Conservation (phyloP, 2,113 vertebrate genomes). For the Carassius auratus region DNA sequence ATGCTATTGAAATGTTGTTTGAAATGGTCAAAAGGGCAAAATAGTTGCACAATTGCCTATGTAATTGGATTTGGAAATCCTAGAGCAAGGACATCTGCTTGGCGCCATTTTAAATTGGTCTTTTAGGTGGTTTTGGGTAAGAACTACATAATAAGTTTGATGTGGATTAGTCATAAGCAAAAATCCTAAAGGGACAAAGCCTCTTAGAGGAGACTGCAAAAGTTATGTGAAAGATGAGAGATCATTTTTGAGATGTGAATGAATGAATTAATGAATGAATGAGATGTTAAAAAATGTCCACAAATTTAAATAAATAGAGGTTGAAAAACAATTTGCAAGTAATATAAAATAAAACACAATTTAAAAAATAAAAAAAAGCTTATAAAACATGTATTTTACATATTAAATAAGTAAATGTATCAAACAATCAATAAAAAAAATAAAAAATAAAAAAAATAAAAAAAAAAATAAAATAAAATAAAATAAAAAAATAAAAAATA, state of each 20-base stretch:
- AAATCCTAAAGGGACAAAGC: not conserved
- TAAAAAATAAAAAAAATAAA: too few species aligned
- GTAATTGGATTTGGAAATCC: slow-evolving; percentile 16
- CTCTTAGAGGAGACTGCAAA: not conserved
- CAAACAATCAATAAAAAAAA: too few species aligned
- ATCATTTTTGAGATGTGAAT: not conserved
- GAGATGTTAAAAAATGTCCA: too few species aligned
- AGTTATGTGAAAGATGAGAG: not conserved
- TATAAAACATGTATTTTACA: not conserved
- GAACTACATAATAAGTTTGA: not conserved
- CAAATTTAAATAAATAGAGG: too few species aligned
- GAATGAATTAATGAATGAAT: too few species aligned
- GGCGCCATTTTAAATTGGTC: not conserved
- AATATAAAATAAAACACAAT: too few species aligned
- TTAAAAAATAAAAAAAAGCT: too few species aligned
- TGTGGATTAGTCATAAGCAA: not conserved
- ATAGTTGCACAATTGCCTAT: not conserved
- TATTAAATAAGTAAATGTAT: not conserved
- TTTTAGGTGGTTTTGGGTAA: not conserved
- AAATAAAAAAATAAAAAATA: not conserved
- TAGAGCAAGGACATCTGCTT: not conserved
- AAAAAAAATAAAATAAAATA: not conserved
- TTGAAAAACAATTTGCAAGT: too few species aligned
- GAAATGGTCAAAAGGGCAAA: slow-evolving; percentile 3
- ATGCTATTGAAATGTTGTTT: not conserved